Conservation (phyloP, 2,888 invertebrate species). For the Asteroscopus sphinx region DNA sequence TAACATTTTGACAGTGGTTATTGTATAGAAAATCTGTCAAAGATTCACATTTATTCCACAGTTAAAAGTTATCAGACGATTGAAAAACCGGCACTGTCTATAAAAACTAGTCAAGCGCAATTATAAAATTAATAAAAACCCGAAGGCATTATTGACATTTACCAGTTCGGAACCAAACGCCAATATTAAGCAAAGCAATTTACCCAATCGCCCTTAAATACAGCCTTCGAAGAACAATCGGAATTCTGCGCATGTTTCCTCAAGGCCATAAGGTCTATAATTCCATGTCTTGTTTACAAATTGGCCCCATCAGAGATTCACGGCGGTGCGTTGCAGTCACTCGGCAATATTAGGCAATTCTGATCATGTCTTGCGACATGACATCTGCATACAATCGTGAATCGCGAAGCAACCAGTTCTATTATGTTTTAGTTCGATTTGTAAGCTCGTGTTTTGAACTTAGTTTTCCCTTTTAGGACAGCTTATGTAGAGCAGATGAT, state of each 20-base stretch:
- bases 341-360: slow-evolving; percentile 77
- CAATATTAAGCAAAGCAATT: slow-evolving; percentile 45
- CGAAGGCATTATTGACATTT: slow-evolving; percentile 27
- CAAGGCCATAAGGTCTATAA: slow-evolving; percentile 76
- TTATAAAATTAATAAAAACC: slow-evolving; percentile 5
- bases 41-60: too few relatives aligned
- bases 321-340: slow-evolving; percentile 59
- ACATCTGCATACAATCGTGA: slow-evolving; percentile 74
- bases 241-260: slow-evolving; percentile 63
- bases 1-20: too few relatives aligned
- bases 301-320: slow-evolving; percentile 76
- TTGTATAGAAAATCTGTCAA: too few relatives aligned
- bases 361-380: slow-evolving; percentile 76
- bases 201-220: slow-evolving; percentile 51
- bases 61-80: too few relatives aligned
- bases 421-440: slow-evolving; percentile 43
- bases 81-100: too few relatives aligned
- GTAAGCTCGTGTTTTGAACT: slow-evolving; percentile 33
- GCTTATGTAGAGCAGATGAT: slow-evolving; percentile 26
- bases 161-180: slow-evolving; percentile 16
- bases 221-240: slow-evolving; percentile 51
- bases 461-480: slow-evolving; percentile 35
- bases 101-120: slow-evolving; percentile 4
- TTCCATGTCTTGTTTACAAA: slow-evolving; percentile 75
- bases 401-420: slow-evolving; percentile 47